These are phyloP conservation scores for Ibidorhyncha struthersii DNA, from an alignment of 2,113 vertebrate species.

Conservation along the genomic window DNA sequence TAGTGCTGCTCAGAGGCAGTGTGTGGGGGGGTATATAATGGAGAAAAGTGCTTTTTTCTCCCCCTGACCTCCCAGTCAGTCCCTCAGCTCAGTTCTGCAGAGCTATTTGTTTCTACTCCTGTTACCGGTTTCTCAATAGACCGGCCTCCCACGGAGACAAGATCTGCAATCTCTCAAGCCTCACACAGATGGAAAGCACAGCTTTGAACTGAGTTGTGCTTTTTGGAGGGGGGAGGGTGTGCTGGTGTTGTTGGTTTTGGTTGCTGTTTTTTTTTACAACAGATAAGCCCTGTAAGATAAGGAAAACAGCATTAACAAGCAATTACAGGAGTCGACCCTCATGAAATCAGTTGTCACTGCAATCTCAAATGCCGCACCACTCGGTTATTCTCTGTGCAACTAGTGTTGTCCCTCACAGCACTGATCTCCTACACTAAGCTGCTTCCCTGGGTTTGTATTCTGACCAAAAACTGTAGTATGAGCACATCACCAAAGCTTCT, in stretches of 20 bases:
- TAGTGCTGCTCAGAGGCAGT: not conserved
- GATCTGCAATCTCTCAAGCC: slow-evolving; percentile 26
- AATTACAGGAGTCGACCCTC: not conserved
- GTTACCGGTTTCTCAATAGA: not conserved
- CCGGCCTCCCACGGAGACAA: slow-evolving; percentile 54
- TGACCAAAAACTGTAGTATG: not conserved
- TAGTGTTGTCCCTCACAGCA: fast-evolving
- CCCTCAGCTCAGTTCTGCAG: not conserved
- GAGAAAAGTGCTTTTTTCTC: not conserved
- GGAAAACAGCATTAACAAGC: slow-evolving; percentile 30
- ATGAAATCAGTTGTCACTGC: not conserved
- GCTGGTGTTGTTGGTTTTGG: not conserved
- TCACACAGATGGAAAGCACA: not conserved
- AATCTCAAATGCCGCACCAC: not conserved
- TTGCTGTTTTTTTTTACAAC: not conserved
- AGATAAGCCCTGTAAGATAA: slow-evolving; percentile 5
- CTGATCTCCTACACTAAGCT: not conserved
- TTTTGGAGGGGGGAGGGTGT: not conserved
- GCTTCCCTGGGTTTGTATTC: not conserved
- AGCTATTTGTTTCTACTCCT: slow-evolving; percentile 15
- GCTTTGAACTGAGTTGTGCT: not conserved
- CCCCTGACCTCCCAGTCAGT: not conserved
- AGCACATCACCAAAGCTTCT: not conserved
- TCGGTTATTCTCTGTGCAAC: not conserved
- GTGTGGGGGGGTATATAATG: fast-evolving